phyloP scores from a whole-genome alignment of 1,140 invertebrate genomes.

The Onthophagus taurus region DNA sequence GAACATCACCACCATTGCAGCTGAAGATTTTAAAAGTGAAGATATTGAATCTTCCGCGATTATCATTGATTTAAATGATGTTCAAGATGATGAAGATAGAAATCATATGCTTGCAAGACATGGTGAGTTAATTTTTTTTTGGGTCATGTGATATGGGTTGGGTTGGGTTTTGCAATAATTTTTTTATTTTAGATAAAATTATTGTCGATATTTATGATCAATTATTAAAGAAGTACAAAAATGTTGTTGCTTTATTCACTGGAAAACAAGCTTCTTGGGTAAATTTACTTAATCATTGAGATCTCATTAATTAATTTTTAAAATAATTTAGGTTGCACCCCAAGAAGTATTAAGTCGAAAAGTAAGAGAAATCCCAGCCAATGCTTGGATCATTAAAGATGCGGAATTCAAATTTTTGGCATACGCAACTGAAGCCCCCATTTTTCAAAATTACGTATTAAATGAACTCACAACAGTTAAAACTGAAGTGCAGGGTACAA shows the following conservation, averaged over 20 bases:
- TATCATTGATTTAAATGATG: slow-evolving; percentile 39
- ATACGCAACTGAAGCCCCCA: too few species aligned
- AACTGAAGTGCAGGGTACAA: too few species aligned
- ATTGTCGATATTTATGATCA: slow-evolving; percentile 27
- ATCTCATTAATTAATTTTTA: slow-evolving; percentile 6
- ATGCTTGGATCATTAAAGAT: too few species aligned
- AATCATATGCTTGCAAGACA: slow-evolving; percentile 38
- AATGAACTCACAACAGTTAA: too few species aligned
- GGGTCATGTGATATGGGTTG: too few species aligned
- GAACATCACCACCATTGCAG: slow-evolving; percentile 21
- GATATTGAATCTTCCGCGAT: slow-evolving; percentile 24
- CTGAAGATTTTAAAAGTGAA: slow-evolving; percentile 23
- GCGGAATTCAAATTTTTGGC: too few species aligned
- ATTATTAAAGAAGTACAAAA: slow-evolving; percentile 21
- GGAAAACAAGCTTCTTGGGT: slow-evolving; percentile 33
- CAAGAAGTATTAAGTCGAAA: too few species aligned
- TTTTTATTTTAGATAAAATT: slow-evolving; percentile 23
- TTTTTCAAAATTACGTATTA: too few species aligned
- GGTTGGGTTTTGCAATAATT: neutral
- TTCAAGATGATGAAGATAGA: slow-evolving; percentile 32
- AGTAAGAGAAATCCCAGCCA: too few species aligned
- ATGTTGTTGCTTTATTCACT: slow-evolving; percentile 32
- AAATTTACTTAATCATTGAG: slow-evolving; percentile 29
- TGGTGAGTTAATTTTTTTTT: slow-evolving; percentile 28
- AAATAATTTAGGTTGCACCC: too few species aligned